Evolutionary conservation across 2,888 invertebrate species (phyloP).

Genomic region (Dione vanillae): DNA sequence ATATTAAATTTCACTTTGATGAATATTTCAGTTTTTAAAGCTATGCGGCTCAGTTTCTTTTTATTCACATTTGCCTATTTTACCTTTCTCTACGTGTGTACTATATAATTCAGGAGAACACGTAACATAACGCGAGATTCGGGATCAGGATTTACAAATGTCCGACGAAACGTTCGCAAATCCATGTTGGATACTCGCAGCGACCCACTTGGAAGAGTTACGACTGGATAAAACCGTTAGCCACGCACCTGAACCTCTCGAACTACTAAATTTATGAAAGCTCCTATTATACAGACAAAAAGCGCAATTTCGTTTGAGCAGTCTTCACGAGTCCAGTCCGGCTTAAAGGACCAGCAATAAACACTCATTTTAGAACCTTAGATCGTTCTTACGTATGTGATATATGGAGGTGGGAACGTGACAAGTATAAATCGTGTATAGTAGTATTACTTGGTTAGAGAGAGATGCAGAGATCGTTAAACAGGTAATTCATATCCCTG

Average conservation of each 20-base stretch:
- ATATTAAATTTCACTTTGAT: conserved; percentile 39
- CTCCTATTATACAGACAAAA: conserved; percentile 57
- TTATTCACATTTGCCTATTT: conserved; percentile 18
- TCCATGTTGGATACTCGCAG: conserved; percentile 60
- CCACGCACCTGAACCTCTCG: conserved; percentile 67
- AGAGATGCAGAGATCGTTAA: conserved; percentile 54
- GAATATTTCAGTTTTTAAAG: conserved; percentile 37
- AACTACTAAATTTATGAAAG: conserved; percentile 49
- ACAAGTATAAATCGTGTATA: conserved; percentile 59
- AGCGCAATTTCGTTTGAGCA: conserved; percentile 56
- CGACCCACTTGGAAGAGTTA: conserved; percentile 67
- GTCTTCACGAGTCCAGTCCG: conserved; percentile 57
- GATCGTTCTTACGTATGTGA: conserved; percentile 69
- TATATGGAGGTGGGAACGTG: conserved; percentile 70
- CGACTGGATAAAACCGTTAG: conserved; percentile 67
- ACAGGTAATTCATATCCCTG: conserved; percentile 46
- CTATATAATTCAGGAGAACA: conserved; percentile 35
- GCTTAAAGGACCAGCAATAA: conserved; percentile 75
- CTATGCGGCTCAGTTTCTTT: conserved; percentile 25
- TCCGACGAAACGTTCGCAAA: conserved; percentile 50
- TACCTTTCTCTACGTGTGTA: conserved; percentile 28
- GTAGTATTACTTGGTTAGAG: conserved; percentile 59
- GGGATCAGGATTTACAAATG: conserved; percentile 38
- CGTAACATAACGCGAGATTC: conserved; percentile 31
- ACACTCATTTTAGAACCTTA: conserved; percentile 78